Base-by-base conservation (phyloP, 2,888 invertebrate species). In the Thera obeliscata region DNA sequence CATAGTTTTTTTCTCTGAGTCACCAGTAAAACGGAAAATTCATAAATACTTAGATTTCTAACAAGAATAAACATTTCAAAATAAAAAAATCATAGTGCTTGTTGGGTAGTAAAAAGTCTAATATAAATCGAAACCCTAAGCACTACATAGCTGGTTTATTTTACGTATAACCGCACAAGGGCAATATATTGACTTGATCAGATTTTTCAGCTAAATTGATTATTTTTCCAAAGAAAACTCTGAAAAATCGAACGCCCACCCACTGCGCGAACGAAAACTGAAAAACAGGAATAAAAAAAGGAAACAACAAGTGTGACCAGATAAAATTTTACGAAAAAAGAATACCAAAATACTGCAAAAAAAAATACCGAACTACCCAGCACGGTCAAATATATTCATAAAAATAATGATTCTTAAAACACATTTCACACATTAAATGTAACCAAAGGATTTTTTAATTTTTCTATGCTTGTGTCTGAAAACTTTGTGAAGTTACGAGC, bases 181-280 rank as follows among this genome's bases (percentile, higher is more conserved):
- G 65, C 55, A 64, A 54, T 58, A 35, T 49, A 58, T 49, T n/a
- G 35, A 61, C 54, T 36, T 54, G 12, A 41, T 60, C 7, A 54
- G 56, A 61, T 67, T 59, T 68, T 71, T 35, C 41, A 52, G 41
- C 41, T 12, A 49, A 56, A 75, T 73, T 74, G 72, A 76, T 74
- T 74, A 70, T 69, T 74, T 74, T 75, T 22, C 55, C 59, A 58
- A 49, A 60, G 41, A 41, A 41, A 41, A 41, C 41, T 7, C 22
- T 8, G 61, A 66, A 60, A 71, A 61, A 59, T 48, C 62, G 54
- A 68, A 74, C 76, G 74, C 74, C 73, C 73, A 71, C 73, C 64
- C 64, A 56, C 58, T 61, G 36, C 43, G 58, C 67, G 48, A 52
- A 52, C 35, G 54, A 67, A 67, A 59, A 58, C 61, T 46, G 9